A percentile compares a stretch with the other conserved stretches of the same genome.
These are phyloP conservation scores for Sebastes trivittatus DNA, from an alignment of 2,797 vertebrate species.

Conservation along the genomic window DNA sequence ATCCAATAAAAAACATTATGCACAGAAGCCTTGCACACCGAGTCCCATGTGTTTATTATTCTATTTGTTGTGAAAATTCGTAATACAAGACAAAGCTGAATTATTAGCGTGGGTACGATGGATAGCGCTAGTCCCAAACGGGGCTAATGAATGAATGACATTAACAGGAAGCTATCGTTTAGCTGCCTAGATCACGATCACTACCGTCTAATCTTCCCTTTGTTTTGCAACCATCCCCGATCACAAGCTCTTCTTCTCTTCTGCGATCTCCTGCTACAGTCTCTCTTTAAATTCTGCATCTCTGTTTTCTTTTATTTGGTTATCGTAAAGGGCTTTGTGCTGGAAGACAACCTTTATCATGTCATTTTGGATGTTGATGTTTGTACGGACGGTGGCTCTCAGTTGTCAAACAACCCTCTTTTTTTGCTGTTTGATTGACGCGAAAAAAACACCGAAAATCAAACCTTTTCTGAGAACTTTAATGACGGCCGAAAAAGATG, in stretches of 20 bases:
- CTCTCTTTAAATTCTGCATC: not conserved
- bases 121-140: not conserved
- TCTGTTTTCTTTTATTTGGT: not conserved
- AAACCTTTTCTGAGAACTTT: not conserved
- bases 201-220: not conserved
- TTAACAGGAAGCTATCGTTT: not conserved
- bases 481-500: not conserved
- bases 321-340: not conserved
- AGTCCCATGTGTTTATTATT: too few relatives aligned
- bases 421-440: too few relatives aligned
- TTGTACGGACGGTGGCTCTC: too few relatives aligned
- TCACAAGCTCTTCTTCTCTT: not conserved
- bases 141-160: not conserved
- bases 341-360: not conserved
- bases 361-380: not conserved
- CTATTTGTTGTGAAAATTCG: not conserved
- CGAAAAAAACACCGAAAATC: too few relatives aligned
- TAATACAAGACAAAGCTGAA: not conserved
- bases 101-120: not conserved
- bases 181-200: not conserved
- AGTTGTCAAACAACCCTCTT: not conserved
- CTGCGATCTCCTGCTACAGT: not conserved
- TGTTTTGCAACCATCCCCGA: not conserved
- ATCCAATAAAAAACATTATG: not conserved
- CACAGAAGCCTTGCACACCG: not conserved